A percentile compares a stretch with the other conserved stretches of the same genome.
Evolutionary conservation across 2,888 invertebrate species (phyloP).

Genomic region (Geophilus truncorum): DNA sequence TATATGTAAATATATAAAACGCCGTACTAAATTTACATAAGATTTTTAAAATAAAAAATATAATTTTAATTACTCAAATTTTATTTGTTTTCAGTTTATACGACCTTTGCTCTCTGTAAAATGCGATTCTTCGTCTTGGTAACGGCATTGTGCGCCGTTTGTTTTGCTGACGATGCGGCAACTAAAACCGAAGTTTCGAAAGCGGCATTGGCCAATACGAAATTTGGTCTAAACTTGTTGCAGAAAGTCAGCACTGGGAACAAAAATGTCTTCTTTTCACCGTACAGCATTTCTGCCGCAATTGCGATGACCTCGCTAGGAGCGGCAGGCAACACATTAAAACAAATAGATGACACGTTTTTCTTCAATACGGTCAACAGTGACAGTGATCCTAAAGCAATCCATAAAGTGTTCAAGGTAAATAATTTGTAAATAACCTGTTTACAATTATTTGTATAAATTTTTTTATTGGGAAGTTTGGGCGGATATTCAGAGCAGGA

Average conservation of each 20-base stretch:
- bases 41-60: background rate
- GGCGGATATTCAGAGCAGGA: background rate
- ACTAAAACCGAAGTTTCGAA: background rate
- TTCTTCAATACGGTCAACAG: slow-evolving; percentile 5
- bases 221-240: slow-evolving; percentile 5
- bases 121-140: background rate
- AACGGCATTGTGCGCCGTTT: background rate
- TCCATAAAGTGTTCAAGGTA: slow-evolving; percentile 14
- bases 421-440: no score
- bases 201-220: background rate
- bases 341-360: slow-evolving; percentile 17
- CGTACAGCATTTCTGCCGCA: slow-evolving; percentile 20
- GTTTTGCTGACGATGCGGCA: background rate
- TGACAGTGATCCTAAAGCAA: background rate
- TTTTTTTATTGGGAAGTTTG: background rate
- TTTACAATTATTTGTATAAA: background rate
- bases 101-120: background rate
- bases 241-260: background rate
- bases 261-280: slow-evolving; percentile 21
- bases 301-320: slow-evolving; percentile 28
- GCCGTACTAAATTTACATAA: no score
- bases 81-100: background rate
- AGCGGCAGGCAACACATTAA: slow-evolving; percentile 12
- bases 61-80: background rate
- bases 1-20: no score